Conservation (phyloP, 2,888 invertebrate genomes). For the Leptinotarsa rubiginosa region DNA sequence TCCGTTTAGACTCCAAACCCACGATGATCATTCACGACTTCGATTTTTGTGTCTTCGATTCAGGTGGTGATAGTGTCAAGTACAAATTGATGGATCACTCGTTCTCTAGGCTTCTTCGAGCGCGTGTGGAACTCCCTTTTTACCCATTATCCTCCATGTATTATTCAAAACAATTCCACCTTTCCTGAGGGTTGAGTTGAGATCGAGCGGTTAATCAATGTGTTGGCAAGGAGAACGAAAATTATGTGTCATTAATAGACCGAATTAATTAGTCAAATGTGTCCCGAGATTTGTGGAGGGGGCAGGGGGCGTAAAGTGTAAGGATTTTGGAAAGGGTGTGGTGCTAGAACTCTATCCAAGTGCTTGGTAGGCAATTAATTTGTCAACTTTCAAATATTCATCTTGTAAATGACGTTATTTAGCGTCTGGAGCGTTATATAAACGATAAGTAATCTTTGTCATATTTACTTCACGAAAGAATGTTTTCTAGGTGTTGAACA, state of each 20-base stretch:
- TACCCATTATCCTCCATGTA: slow-evolving; percentile 37
- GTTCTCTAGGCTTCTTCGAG: slow-evolving; percentile 35
- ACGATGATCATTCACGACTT: slow-evolving; percentile 2
- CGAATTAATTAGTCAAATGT: neutral
- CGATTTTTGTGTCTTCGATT: slow-evolving; percentile 50
- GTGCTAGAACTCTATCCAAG: neutral
- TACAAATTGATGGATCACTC: slow-evolving; percentile 53
- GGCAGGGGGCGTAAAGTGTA: neutral
- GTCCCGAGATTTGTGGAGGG: neutral
- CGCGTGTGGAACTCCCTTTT: slow-evolving; percentile 27
- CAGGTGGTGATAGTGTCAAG: slow-evolving; percentile 56
- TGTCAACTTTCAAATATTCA: no score
- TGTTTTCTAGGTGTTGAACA: no score
- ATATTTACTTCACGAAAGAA: no score
- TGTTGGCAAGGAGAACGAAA: slow-evolving; percentile 32
- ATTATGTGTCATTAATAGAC: neutral
- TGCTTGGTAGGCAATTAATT: no score
- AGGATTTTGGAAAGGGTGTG: neutral
- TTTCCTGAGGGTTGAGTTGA: slow-evolving; percentile 48
- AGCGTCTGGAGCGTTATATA: no score
- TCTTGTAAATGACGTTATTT: no score
- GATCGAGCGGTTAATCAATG: slow-evolving; percentile 51
- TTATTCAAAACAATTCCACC: slow-evolving; percentile 55
- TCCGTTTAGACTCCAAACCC: neutral
- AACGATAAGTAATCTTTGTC: no score